Conservation (phyloP, 1,140 invertebrate species). For the Pissodes strobi region DNA sequence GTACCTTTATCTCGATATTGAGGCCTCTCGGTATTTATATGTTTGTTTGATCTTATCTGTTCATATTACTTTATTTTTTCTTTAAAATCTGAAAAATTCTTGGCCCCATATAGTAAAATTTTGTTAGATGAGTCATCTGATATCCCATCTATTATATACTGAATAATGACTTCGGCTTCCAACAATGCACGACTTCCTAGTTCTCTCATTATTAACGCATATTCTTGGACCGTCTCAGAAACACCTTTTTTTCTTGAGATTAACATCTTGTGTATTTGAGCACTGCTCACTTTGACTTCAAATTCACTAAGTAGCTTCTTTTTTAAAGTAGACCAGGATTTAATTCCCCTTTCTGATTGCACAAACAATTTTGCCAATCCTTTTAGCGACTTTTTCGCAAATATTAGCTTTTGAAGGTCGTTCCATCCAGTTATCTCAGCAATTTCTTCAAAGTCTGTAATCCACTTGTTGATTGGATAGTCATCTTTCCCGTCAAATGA, state of each 20-base stretch:
- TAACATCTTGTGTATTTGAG: conserved; percentile 3
- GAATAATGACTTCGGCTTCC: conserved; percentile 36
- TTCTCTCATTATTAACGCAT: conserved; percentile 42
- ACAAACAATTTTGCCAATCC: conserved; percentile 40
- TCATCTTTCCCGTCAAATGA: conserved; percentile 33
- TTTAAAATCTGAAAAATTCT: conserved; percentile 31
- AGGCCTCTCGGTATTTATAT: neutral
- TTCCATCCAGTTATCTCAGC: conserved; percentile 33
- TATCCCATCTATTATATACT: conserved; percentile 46
- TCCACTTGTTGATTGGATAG: conserved; percentile 33
- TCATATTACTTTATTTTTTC: conserved; percentile 28
- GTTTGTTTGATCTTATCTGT: neutral
- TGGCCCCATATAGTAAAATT: conserved; percentile 28
- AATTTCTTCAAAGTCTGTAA: conserved; percentile 44
- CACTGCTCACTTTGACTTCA: conserved; percentile 5
- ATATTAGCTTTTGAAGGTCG: conserved; percentile 42
- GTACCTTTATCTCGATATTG: neutral
- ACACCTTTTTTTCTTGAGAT: neutral
- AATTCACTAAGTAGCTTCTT: neutral
- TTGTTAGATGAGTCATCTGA: conserved; percentile 22
- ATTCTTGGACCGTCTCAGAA: conserved; percentile 32
- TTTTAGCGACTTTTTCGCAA: conserved; percentile 36
- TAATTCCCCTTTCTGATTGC: conserved; percentile 15
- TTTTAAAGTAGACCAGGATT: conserved; percentile 2
- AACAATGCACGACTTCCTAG: conserved; percentile 41